Evolutionary conservation across 2,113 vertebrate genomes (phyloP).

Genomic region (Callaeas wilsoni): DNA sequence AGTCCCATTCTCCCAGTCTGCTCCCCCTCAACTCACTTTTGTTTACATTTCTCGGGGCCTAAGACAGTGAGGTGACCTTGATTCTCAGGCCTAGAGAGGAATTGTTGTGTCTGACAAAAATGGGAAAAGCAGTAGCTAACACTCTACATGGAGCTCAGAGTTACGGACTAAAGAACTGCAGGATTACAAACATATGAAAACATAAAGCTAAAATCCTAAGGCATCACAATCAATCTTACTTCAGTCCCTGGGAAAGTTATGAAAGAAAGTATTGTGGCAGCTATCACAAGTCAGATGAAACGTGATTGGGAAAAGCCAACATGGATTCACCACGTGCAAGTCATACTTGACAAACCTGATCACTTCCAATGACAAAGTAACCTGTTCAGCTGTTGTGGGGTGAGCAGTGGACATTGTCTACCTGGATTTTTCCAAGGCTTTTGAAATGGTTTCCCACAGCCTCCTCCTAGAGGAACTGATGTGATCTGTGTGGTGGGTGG

Average conservation of each 20-base stretch:
- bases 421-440: not conserved
- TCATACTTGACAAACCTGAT: not conserved
- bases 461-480: not conserved
- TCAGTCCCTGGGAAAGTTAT: not conserved
- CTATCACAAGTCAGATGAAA: not conserved
- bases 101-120: no score
- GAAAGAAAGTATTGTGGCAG: not conserved
- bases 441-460: not conserved
- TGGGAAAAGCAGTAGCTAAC: no score
- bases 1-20: no score
- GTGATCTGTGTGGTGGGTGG: not conserved
- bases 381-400: not conserved
- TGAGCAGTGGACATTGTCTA: not conserved
- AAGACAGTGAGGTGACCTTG: no score
- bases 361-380: not conserved
- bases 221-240: not conserved
- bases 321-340: not conserved
- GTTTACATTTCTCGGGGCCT: no score
- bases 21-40: no score
- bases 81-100: no score
- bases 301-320: not conserved
- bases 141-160: no score
- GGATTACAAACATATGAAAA: no score
- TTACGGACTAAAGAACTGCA: no score
- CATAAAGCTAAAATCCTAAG: no score